phyloP scores from a whole-genome alignment of 1,140 invertebrate genomes.

The Hypsibius dujardini region DNA sequence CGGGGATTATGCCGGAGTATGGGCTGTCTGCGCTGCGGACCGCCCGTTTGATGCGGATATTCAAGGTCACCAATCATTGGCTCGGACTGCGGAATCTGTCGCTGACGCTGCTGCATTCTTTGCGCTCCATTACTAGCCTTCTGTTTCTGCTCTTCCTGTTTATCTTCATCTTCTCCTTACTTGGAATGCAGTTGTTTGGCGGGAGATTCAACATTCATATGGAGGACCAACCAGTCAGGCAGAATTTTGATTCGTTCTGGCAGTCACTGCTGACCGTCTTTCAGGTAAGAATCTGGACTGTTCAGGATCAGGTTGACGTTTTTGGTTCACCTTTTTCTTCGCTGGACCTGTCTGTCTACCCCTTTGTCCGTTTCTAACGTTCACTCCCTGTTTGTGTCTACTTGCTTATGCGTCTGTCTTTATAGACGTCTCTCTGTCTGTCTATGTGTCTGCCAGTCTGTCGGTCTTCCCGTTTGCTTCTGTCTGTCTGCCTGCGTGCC shows the following conservation, averaged over 20 bases:
- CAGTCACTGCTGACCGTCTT: constrained; percentile 36
- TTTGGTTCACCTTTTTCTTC: no score
- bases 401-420: no score
- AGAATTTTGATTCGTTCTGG: constrained; percentile 36
- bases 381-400: no score
- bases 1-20: constrained; percentile 38
- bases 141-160: constrained; percentile 56
- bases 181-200: constrained; percentile 78
- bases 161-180: constrained; percentile 81
- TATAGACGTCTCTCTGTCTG: no score
- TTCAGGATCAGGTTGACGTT: no score
- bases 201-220: constrained; percentile 49
- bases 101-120: neutral
- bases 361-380: no score
- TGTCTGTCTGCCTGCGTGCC: no score
- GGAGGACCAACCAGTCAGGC: constrained; percentile 29
- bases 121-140: neutral
- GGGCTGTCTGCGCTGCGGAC: constrained; percentile 96
- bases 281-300: constrained; percentile 28
- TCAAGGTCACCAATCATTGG: constrained; percentile 55
- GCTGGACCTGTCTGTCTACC: no score
- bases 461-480: no score
- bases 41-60: constrained; percentile 88
- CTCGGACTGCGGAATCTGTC: neutral
- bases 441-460: no score